A percentile compares a stretch with the other conserved stretches of the same genome.
Evolutionary conservation across 2,797 vertebrate species (phyloP).

Genomic region (Acestrorhynchus altus): DNA sequence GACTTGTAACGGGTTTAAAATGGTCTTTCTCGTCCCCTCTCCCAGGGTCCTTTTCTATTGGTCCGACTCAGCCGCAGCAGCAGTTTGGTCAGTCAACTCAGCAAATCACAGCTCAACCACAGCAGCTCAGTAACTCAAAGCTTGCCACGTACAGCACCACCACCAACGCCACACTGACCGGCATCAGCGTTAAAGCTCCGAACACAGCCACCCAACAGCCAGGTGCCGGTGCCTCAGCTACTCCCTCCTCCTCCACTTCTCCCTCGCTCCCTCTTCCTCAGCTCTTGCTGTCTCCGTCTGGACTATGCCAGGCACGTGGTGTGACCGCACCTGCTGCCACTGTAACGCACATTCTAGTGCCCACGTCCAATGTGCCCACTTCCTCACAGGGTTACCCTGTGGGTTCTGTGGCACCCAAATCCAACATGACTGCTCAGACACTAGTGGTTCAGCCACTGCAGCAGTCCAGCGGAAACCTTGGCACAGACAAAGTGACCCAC

Average conservation of each 20-base stretch:
- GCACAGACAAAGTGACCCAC: constrained; percentile 76
- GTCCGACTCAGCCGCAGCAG: constrained; percentile 82
- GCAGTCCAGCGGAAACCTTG: constrained; percentile 77
- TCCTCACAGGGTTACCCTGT: constrained; percentile 78
- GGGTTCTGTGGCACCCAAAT: constrained; percentile 72
- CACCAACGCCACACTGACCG: constrained; percentile 56
- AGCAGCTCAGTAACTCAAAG: constrained; percentile 73
- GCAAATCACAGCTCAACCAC: constrained; percentile 74
- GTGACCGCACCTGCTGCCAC: constrained; percentile 74
- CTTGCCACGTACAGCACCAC: constrained; percentile 71
- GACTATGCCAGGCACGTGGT: constrained; percentile 64
- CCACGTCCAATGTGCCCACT: constrained; percentile 79
- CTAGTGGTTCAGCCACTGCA: constrained; percentile 95
- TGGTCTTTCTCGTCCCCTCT: constrained; percentile 78
- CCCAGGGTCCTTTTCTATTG: constrained; percentile 83
- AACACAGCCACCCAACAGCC: constrained; percentile 63
- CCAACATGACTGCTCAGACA: constrained; percentile 85
- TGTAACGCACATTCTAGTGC: constrained; percentile 78
- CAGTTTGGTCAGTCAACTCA: constrained; percentile 79
- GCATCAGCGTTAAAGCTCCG: constrained; percentile 69
- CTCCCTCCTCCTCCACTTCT: constrained; percentile 75
- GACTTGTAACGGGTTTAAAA: no score
- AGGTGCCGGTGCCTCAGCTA: constrained; percentile 53
- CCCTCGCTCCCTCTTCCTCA: constrained; percentile 77
- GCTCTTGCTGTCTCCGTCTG: constrained; percentile 75